Base-by-base conservation (phyloP, 1,140 invertebrate species). In the Vollenhovia emeryi region DNA sequence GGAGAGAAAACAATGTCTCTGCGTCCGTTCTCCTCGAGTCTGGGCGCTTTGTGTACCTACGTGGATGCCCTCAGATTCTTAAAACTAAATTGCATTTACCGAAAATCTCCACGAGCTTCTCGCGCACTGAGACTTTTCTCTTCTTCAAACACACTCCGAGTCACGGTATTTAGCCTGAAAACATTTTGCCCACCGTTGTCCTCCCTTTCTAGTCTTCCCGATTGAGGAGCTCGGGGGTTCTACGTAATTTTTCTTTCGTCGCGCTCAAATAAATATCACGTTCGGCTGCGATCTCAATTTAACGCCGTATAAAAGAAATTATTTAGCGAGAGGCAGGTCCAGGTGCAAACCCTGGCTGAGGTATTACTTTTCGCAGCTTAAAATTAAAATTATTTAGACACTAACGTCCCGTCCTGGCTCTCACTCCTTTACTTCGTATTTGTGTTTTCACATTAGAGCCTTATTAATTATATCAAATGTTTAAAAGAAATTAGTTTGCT, bases 41-140 rank as follows among this genome's bases (percentile, higher is more conserved):
- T 27, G 57, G 0, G 3, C 3, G 11, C 8, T 43, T 59, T 80
- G n/a, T 36, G 71, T 73, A 48, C 71, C 33, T 78, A 52, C 43
- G 66, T 43, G 43, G 71, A 64, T 64, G 40, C 48, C 36, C 57
- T 18, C 15, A 36, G 64, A 83, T 84, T 59, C 78, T 87, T 18
- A 57, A 75, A 90, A 88, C 50, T 66, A 85, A 91, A 91, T 91
- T 87, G 71, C 89, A 87, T 92, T 91, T 91, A 87, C 86, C 36
- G 60, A 60, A 89, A 84, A 74, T 85, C 57, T 83, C 71, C 18
- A 79, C 15, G 62, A 84, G 59, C 55, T 60, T 83, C 69, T 85
- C 84, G 48, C 84, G 48, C 57, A 55, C 30, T 60, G 74, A 33
- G 40, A 11, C 60, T 74, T 84, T 87, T 85, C 86, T 87, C 85